phyloP scores from a whole-genome alignment of 2,888 invertebrate species.

The Crioceris asparagi region DNA sequence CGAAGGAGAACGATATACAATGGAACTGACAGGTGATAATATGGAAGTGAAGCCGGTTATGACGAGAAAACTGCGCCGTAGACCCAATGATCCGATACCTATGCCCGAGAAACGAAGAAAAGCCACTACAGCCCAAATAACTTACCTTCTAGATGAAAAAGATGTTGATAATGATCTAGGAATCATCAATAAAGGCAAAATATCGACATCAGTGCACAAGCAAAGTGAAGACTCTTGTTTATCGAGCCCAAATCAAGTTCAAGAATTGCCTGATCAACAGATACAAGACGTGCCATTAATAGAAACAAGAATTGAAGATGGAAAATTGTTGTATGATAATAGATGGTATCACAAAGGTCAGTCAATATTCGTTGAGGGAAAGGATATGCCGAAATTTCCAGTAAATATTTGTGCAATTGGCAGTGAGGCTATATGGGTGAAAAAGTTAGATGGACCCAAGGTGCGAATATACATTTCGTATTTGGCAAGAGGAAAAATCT shows the following conservation, averaged over 20 bases:
- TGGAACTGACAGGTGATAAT: background rate
- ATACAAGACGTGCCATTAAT: conserved; percentile 40
- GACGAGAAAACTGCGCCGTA: background rate
- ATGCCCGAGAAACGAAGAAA: background rate
- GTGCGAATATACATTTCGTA: conserved; percentile 76
- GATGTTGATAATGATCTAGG: background rate
- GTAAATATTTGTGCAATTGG: conserved; percentile 88
- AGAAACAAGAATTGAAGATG: conserved; percentile 89
- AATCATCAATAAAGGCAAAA: too few relatives aligned
- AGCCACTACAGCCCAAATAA: background rate
- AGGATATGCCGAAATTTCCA: conserved; percentile 73
- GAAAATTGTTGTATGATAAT: conserved; percentile 84
- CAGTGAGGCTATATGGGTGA: conserved; percentile 87
- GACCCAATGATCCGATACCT: background rate
- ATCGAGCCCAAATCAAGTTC: conserved; percentile 41
- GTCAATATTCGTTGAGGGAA: conserved; percentile 61
- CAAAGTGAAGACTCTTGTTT: conserved; percentile 35
- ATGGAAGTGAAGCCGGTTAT: background rate
- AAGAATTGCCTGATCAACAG: conserved; percentile 11
- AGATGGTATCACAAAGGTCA: conserved; percentile 94
- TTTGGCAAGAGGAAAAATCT: conserved; percentile 77
- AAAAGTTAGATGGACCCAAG: conserved; percentile 73
- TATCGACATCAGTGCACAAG: conserved; percentile 46
- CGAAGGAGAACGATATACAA: background rate
- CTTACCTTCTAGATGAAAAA: background rate